These are phyloP conservation scores for Premnoplex brunnescens DNA, from an alignment of 2,797 vertebrate genomes.

Conservation along the genomic window DNA sequence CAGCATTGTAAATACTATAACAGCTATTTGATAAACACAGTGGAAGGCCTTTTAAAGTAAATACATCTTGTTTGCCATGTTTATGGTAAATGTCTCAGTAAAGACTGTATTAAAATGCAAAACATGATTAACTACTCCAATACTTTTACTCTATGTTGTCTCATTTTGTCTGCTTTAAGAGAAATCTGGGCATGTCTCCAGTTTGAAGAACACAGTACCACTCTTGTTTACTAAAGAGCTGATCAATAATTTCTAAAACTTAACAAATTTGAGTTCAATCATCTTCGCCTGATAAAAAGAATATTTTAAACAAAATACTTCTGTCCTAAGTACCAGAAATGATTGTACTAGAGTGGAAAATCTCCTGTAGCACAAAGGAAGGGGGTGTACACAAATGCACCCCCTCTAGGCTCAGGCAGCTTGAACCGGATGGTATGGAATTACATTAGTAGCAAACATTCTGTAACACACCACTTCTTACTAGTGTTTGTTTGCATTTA, in stretches of 20 bases:
- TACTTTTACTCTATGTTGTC: not conserved
- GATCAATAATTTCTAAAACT: not conserved
- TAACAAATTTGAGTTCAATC: not conserved
- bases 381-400: not conserved
- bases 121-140: not conserved
- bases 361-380: not conserved
- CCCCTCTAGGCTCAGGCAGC: not conserved
- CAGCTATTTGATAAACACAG: conserved; percentile 75
- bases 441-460: not conserved
- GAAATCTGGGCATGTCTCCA: not conserved
- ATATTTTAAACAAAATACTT: not conserved
- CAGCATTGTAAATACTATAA: conserved; percentile 69
- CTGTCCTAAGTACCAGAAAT: not conserved
- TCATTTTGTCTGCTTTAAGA: not conserved
- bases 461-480: not conserved
- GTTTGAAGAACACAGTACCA: not conserved
- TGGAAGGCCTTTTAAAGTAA: conserved; percentile 67
- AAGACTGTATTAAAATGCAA: conserved; percentile 33
- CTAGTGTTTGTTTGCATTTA: not conserved
- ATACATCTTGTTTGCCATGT: conserved; percentile 64
- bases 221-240: not conserved
- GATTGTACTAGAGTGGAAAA: not conserved
- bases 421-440: not conserved
- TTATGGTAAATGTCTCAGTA: conserved; percentile 56
- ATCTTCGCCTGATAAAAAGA: not conserved